A percentile compares a stretch with the other conserved stretches of the same genome.
These are phyloP conservation scores for Oryzias javanicus DNA, from an alignment of 2,113 vertebrate species.

Conservation along the genomic window DNA sequence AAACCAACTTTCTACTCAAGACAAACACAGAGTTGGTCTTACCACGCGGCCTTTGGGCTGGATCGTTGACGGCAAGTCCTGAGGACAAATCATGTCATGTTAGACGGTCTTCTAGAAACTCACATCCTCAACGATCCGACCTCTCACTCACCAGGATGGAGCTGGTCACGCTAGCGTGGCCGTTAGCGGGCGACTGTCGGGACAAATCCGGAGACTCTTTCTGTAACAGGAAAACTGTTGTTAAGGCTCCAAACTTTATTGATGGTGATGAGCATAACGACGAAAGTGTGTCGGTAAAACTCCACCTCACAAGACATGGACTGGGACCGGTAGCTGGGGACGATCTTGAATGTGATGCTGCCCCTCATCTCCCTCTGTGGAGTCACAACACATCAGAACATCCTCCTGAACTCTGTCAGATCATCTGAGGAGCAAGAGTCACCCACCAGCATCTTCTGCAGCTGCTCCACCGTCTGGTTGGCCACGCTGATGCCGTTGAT, in stretches of 20 bases:
- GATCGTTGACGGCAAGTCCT: slow-evolving; percentile 96
- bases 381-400: not conserved
- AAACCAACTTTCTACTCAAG: not conserved
- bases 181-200: slow-evolving; percentile 69
- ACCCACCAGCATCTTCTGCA: slow-evolving; percentile 98
- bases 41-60: slow-evolving; percentile 98
- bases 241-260: not conserved
- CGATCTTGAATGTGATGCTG: slow-evolving; percentile 99
- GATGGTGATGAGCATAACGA: not conserved
- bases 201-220: slow-evolving; percentile 72
- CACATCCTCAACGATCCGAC: too few species aligned
- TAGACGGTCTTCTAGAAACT: too few species aligned
- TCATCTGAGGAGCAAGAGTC: not conserved
- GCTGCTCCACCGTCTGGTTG: slow-evolving; percentile 98
- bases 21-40: slow-evolving; percentile 56
- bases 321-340: slow-evolving; percentile 95
- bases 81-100: slow-evolving; percentile 70
- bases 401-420: not conserved
- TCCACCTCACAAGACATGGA: slow-evolving; percentile 95
- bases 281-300: not conserved
- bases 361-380: slow-evolving; percentile 96
- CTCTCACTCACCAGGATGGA: slow-evolving; percentile 92
- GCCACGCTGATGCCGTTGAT: slow-evolving; percentile 98
- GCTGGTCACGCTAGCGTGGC: slow-evolving; percentile 96
- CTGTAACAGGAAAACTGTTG: slow-evolving; percentile 36